Percentiles rank a stretch among this genome's conserved stretches.
Evolutionary conservation across 2,888 invertebrate species (phyloP).

Genomic region (Lamproptera curius): DNA sequence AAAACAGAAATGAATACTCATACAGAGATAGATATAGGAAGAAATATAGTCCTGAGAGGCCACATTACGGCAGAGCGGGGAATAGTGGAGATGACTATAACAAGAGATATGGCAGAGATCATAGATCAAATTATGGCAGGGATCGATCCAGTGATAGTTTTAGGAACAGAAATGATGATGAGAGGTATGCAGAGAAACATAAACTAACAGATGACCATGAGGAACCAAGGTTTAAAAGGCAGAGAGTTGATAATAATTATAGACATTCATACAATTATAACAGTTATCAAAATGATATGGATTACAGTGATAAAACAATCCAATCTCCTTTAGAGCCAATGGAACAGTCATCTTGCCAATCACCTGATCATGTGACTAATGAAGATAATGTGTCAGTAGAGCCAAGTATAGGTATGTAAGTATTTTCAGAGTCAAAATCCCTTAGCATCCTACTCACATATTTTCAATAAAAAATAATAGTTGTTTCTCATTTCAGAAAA

Average conservation of each 20-base stretch:
- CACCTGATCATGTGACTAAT: conserved; percentile 48
- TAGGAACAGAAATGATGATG: conserved; percentile 27
- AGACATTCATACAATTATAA: conserved; percentile 7
- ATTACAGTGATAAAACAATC: conserved; percentile 23
- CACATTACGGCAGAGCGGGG: conserved; percentile 28
- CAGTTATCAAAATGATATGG: conserved; percentile 21
- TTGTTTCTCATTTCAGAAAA: conserved; percentile 48
- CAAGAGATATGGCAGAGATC: conserved; percentile 34
- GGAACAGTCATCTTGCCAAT: conserved; percentile 47
- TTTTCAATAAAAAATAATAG: too few relatives aligned
- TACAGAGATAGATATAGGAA: conserved; percentile 36
- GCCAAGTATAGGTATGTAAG: conserved; percentile 50
- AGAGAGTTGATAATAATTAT: conserved; percentile 31
- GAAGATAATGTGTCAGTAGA: conserved; percentile 26
- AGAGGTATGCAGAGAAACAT: conserved; percentile 38
- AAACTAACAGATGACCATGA: conserved; percentile 40
- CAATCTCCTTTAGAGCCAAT: conserved; percentile 27
- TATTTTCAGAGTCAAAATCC: background rate
- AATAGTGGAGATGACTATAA: conserved; percentile 30
- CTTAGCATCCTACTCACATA: too few relatives aligned
- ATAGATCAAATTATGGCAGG: conserved; percentile 30
- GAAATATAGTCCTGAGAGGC: conserved; percentile 40
- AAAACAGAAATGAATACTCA: conserved; percentile 38
- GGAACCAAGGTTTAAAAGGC: conserved; percentile 45
- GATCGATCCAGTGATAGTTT: conserved; percentile 33